These are phyloP conservation scores for Myiozetetes cayanensis DNA, from an alignment of 2,113 vertebrate genomes.

Conservation along the genomic window DNA sequence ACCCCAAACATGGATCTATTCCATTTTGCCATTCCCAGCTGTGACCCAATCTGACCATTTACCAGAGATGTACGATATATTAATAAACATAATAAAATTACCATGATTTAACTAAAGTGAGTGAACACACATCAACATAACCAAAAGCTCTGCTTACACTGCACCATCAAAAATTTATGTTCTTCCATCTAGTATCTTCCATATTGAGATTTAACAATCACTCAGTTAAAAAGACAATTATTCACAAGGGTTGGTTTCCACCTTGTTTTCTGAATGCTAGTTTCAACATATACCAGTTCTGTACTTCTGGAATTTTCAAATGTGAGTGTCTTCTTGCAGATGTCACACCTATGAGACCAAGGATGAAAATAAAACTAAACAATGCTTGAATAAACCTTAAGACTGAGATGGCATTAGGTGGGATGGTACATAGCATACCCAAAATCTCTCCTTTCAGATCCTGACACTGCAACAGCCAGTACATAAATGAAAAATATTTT, in stretches of 20 bases:
- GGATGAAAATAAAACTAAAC: not conserved
- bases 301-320: not conserved
- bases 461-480: not conserved
- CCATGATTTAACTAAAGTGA: not conserved
- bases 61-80: not conserved
- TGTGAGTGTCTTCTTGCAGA: not conserved
- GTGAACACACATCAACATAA: not conserved
- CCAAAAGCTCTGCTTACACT: not conserved
- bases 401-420: accelerated
- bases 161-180: not conserved
- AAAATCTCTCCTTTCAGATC: not conserved
- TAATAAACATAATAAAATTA: not conserved
- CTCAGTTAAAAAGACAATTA: not conserved
- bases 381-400: not conserved
- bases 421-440: not conserved
- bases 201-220: not conserved
- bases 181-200: not conserved
- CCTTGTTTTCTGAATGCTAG: not conserved
- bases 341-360: not conserved
- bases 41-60: not conserved
- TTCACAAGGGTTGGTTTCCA: not conserved
- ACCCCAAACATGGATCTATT: not conserved
- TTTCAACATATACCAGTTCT: not conserved
- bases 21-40: not conserved
- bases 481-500: not conserved